Percentiles rank a stretch among this genome's conserved stretches.
phyloP scores from a whole-genome alignment of 2,888 invertebrate genomes.

The Torymus auratus region DNA sequence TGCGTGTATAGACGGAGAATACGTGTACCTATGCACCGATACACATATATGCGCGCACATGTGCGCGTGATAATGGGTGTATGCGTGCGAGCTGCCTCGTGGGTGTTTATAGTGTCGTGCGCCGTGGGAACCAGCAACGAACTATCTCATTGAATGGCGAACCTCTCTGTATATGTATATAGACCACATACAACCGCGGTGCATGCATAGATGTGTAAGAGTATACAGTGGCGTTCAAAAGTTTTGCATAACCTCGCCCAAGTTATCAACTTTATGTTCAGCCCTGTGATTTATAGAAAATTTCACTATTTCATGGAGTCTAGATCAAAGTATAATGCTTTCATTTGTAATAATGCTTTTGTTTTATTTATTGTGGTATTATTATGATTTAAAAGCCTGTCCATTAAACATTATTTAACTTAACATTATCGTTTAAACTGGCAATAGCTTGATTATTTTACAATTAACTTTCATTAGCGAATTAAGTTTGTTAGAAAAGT shows the following conservation, averaged over 20 bases:
- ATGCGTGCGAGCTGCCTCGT: conserved; percentile 36
- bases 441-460: too few species aligned
- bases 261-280: conserved; percentile 22
- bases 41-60: not conserved
- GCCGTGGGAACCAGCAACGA: conserved; percentile 58
- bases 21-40: not conserved
- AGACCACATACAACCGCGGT: not conserved
- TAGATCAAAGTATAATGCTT: not conserved
- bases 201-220: not conserved
- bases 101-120: conserved; percentile 59
- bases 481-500: too few species aligned
- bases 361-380: too few species aligned
- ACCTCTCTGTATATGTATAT: conserved; percentile 28
- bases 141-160: conserved; percentile 57
- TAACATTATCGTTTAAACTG: too few species aligned
- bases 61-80: not conserved
- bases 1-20: not conserved
- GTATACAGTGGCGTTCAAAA: conserved; percentile 49
- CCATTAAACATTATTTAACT: too few species aligned
- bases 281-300: not conserved
- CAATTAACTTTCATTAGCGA: too few species aligned
- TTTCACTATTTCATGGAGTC: conserved; percentile 17
- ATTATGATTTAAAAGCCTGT: too few species aligned
- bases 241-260: conserved; percentile 48
- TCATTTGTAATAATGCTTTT: too few species aligned